phyloP scores from a whole-genome alignment of 2,888 invertebrate genomes.

The Drosophila rellima region DNA sequence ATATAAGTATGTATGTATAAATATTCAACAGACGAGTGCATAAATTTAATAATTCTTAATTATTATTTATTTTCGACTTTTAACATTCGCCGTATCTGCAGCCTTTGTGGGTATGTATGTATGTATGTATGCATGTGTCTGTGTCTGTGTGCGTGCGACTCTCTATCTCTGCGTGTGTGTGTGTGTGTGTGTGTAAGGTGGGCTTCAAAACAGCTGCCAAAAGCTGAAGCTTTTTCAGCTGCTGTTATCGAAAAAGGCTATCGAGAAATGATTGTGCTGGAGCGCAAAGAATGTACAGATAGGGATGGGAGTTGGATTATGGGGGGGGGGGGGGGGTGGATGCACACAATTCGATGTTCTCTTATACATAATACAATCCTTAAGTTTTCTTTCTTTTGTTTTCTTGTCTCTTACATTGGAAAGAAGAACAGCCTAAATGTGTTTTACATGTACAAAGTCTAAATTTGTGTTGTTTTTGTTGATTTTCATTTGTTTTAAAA shows the following conservation, averaged over 20 bases:
- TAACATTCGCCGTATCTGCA: constrained; percentile 41
- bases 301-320: constrained; percentile 1
- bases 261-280: constrained; percentile 53
- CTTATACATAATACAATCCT: constrained; percentile 37
- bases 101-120: constrained; percentile 4
- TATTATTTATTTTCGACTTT: constrained; percentile 34
- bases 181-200: constrained; percentile 55
- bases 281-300: constrained; percentile 6
- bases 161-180: constrained; percentile 8
- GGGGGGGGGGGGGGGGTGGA: neutral
- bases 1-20: constrained; percentile 60
- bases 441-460: constrained; percentile 78
- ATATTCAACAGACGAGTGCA: constrained; percentile 79
- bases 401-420: constrained; percentile 56
- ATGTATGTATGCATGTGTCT: constrained; percentile 12
- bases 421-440: constrained; percentile 78
- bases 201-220: constrained; percentile 61
- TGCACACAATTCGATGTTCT: constrained; percentile 20
- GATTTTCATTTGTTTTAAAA: constrained; percentile 57
- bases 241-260: constrained; percentile 48
- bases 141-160: constrained; percentile 18
- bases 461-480: constrained; percentile 55
- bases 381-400: constrained; percentile 28
- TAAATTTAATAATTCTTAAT: constrained; percentile 69
- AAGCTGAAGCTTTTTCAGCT: constrained; percentile 48